phyloP scores from a whole-genome alignment of 2,888 invertebrate species.

The Lymantria monacha region DNA sequence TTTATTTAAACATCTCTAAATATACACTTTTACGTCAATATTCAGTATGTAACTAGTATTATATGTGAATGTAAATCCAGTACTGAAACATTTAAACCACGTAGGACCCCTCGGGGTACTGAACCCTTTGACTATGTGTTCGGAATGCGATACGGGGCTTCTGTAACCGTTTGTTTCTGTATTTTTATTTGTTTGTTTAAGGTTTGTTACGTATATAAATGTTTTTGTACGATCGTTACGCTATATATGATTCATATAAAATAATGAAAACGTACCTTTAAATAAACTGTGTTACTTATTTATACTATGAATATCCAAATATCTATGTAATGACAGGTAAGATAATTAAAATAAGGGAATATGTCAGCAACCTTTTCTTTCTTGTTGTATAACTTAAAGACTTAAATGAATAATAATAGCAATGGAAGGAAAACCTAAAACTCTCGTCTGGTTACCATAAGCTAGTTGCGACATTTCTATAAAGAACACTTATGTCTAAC shows the following conservation, averaged over 20 bases:
- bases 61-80: slow-evolving; percentile 58
- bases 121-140: slow-evolving; percentile 35
- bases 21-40: slow-evolving; percentile 39
- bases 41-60: slow-evolving; percentile 48
- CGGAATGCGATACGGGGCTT: slow-evolving; percentile 29
- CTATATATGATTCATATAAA: not conserved
- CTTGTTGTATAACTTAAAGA: too few relatives aligned
- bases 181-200: slow-evolving; percentile 8
- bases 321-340: too few relatives aligned
- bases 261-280: not conserved
- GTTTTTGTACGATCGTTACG: not conserved
- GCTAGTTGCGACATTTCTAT: too few relatives aligned
- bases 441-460: too few relatives aligned
- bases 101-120: slow-evolving; percentile 50
- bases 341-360: too few relatives aligned
- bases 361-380: too few relatives aligned
- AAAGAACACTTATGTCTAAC: too few relatives aligned
- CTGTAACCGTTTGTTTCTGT: slow-evolving; percentile 16
- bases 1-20: slow-evolving; percentile 13
- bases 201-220: not conserved
- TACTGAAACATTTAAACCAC: slow-evolving; percentile 74
- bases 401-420: too few relatives aligned
- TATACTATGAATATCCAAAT: too few relatives aligned
- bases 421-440: too few relatives aligned
- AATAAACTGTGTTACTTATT: too few relatives aligned